Conservation (phyloP, 2,888 invertebrate genomes). For the Ectemnius continuus region DNA sequence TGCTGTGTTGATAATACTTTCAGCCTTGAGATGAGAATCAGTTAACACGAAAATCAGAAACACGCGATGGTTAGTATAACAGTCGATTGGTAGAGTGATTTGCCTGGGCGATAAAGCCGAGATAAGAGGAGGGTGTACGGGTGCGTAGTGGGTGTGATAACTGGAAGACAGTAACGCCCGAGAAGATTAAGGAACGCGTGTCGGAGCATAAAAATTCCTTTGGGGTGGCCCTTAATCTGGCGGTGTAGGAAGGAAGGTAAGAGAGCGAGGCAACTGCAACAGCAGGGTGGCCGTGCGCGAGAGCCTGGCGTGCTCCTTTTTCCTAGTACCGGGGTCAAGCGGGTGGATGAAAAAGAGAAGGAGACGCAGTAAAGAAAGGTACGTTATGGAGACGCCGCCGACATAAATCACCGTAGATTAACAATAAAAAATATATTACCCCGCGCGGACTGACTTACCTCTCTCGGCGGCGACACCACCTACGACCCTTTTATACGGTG, state of each 20-base stretch:
- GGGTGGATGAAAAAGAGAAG: slow-evolving; percentile 34
- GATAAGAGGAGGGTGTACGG: not conserved
- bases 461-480: slow-evolving; percentile 29
- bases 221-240: slow-evolving; percentile 36
- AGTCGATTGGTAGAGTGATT: not conserved
- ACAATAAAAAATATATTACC: slow-evolving; percentile 67
- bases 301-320: slow-evolving; percentile 2
- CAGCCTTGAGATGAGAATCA: not conserved
- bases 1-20: no score
- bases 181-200: slow-evolving; percentile 34
- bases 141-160: not conserved
- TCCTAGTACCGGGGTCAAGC: slow-evolving; percentile 35
- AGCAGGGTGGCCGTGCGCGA: slow-evolving; percentile 29
- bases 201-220: slow-evolving; percentile 39
- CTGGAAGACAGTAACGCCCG: slow-evolving; percentile 5
- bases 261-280: not conserved
- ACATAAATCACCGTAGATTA: slow-evolving; percentile 68
- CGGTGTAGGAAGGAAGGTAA: slow-evolving; percentile 14
- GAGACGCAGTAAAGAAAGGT: slow-evolving; percentile 38
- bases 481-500: slow-evolving; percentile 44
- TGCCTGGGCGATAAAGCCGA: not conserved
- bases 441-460: slow-evolving; percentile 50
- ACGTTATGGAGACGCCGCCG: slow-evolving; percentile 52
- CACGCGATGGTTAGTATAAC: not conserved
- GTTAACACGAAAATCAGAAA: not conserved